Conservation (phyloP, 2,113 vertebrate genomes). For the Centropristis striata region DNA sequence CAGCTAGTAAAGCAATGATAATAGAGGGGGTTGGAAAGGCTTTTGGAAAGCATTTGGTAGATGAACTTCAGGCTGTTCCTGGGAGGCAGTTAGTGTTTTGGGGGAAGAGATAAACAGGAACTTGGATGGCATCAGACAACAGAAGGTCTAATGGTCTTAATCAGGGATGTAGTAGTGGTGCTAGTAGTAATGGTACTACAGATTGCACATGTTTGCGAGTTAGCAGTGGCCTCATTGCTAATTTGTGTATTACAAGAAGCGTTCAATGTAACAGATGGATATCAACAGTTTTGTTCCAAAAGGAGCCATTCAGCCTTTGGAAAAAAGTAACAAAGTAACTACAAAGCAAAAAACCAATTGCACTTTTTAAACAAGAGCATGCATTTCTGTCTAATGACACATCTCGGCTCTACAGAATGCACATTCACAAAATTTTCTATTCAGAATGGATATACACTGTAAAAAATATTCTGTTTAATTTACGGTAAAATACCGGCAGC, state of each 20-base stretch:
- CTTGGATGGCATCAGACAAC: conserved; percentile 74
- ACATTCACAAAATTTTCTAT: not conserved
- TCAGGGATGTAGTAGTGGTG: conserved; percentile 72
- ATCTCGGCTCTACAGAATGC: not conserved
- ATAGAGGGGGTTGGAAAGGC: conserved; percentile 62
- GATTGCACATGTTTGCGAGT: conserved; percentile 60
- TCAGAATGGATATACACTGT: conserved; percentile 25
- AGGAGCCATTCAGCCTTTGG: conserved; percentile 45
- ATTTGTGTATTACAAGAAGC: conserved; percentile 67
- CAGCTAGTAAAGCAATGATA: conserved; percentile 65
- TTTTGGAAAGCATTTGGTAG: conserved; percentile 62
- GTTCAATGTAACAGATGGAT: conserved; percentile 74
- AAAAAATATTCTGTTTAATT: too few species aligned
- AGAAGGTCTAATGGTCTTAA: conserved; percentile 81
- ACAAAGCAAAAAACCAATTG: conserved; percentile 25
- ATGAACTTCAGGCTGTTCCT: conserved; percentile 74
- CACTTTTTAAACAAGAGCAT: not conserved
- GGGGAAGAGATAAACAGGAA: conserved; percentile 70
- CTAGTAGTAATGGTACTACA: conserved; percentile 68
- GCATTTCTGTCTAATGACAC: conserved; percentile 11
- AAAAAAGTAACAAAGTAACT: conserved; percentile 29
- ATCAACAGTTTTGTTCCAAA: conserved; percentile 61
- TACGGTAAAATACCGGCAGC: too few species aligned
- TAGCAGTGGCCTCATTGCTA: conserved; percentile 64
- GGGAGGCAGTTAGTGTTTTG: conserved; percentile 70